Evolutionary conservation across 2,113 vertebrate genomes (phyloP).

Genomic region (Misgurnus anguillicaudatus): DNA sequence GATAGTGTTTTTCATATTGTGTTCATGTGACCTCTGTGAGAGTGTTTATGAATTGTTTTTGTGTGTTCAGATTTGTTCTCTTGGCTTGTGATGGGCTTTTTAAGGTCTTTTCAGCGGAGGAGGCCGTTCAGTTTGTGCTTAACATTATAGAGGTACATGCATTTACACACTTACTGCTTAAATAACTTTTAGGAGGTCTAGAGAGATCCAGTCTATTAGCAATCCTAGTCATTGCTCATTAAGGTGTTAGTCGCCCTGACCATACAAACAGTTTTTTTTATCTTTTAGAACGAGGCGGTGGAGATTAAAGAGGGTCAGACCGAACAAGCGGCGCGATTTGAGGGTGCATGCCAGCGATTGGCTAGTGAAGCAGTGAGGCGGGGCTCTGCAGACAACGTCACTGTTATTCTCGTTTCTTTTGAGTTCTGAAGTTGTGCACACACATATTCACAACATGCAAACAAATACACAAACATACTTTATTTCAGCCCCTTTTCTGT

Average conservation of each 20-base stretch:
- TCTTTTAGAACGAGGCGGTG: slow-evolving; percentile 76
- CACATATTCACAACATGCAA: not conserved
- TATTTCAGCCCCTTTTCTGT: too few relatives aligned
- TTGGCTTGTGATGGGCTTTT: slow-evolving; percentile 96
- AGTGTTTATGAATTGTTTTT: slow-evolving; percentile 2
- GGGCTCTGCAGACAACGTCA: slow-evolving; percentile 94
- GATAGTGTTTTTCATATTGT: not conserved
- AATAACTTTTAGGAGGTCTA: not conserved
- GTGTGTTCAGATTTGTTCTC: slow-evolving; percentile 84
- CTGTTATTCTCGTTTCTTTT: slow-evolving; percentile 86
- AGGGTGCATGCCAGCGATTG: slow-evolving; percentile 86
- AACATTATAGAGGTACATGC: slow-evolving; percentile 82
- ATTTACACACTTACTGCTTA: not conserved
- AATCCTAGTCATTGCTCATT: too few relatives aligned
- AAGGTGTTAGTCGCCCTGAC: too few relatives aligned
- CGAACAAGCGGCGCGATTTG: slow-evolving; percentile 71
- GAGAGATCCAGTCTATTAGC: too few relatives aligned
- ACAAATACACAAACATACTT: not conserved
- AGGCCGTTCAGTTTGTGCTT: slow-evolving; percentile 89
- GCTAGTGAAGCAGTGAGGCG: slow-evolving; percentile 90
- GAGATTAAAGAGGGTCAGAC: slow-evolving; percentile 74
- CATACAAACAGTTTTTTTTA: not conserved
- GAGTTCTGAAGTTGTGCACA: slow-evolving; percentile 69
- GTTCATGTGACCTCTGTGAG: not conserved
- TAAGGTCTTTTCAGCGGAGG: slow-evolving; percentile 94